Percentiles rank a stretch among this genome's conserved stretches.
These are phyloP conservation scores for Mallotus villosus DNA, from an alignment of 2,797 vertebrate species.

Conservation along the genomic window DNA sequence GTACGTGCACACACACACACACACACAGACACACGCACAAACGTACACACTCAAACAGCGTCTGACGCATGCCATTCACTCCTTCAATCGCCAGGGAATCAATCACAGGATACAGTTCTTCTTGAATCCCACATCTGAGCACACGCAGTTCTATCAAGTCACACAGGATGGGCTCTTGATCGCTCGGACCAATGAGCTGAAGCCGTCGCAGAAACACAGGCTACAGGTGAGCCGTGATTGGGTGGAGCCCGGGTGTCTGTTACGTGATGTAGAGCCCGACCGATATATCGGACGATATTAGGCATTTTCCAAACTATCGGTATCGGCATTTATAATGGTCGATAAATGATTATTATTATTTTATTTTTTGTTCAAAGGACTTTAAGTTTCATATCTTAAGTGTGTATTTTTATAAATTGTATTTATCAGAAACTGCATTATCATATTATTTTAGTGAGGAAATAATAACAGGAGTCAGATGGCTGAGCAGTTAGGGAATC, in stretches of 20 bases:
- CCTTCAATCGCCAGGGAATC: constrained; percentile 59
- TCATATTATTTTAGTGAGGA: too few species aligned
- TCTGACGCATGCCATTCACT: neutral
- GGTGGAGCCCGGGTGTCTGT: neutral
- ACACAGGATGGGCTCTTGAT: constrained; percentile 75
- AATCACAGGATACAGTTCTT: constrained; percentile 76
- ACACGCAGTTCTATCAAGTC: constrained; percentile 72
- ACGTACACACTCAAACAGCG: constrained; percentile 2
- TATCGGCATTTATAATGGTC: too few species aligned
- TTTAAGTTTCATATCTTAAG: too few species aligned
- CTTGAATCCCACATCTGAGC: constrained; percentile 64
- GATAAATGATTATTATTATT: too few species aligned
- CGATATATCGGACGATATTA: too few species aligned
- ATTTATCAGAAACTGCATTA: too few species aligned
- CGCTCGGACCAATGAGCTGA: constrained; percentile 63
- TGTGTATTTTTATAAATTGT: too few species aligned
- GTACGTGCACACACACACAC: constrained; percentile 54
- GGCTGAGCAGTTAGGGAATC: too few species aligned
- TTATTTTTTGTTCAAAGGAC: too few species aligned
- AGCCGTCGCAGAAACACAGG: constrained; percentile 64
- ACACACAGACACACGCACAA: constrained; percentile 16
- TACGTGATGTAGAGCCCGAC: too few species aligned
- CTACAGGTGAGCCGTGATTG: constrained; percentile 67
- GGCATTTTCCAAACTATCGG: too few species aligned
- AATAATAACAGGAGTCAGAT: too few species aligned